Conservation (phyloP, 2,888 invertebrate species). For the Troides oblongomaculatus region DNA sequence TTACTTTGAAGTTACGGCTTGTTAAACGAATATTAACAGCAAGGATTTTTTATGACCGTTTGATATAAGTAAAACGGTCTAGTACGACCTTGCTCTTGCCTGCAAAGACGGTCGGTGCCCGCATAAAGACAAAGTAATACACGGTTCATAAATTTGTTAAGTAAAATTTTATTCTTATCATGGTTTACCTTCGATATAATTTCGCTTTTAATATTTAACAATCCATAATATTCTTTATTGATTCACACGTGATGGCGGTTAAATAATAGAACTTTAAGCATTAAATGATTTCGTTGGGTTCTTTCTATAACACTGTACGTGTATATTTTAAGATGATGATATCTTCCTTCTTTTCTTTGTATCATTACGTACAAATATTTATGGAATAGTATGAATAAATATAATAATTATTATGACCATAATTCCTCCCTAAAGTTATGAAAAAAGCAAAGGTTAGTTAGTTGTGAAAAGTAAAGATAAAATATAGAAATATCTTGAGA, state of each 20-base stretch:
- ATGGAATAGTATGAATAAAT: too few species aligned
- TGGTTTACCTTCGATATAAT: background rate
- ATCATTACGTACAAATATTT: too few species aligned
- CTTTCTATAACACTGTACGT: too few species aligned
- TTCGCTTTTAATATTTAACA: background rate
- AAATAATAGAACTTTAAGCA: too few species aligned
- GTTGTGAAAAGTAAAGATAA: too few species aligned
- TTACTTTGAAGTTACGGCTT: slow-evolving; percentile 29
- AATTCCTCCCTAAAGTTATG: too few species aligned
- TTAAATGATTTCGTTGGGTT: too few species aligned
- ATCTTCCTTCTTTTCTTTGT: too few species aligned
- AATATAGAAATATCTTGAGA: background rate
- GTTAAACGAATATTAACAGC: slow-evolving; percentile 38
- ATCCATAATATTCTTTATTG: background rate
- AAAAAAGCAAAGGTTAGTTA: too few species aligned
- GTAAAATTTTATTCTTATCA: slow-evolving; percentile 21
- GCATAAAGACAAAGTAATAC: slow-evolving; percentile 33
- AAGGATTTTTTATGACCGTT: slow-evolving; percentile 39
- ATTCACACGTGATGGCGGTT: too few species aligned
- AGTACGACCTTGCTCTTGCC: slow-evolving; percentile 66
- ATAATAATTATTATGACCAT: too few species aligned
- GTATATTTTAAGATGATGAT: too few species aligned
- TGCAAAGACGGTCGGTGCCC: slow-evolving; percentile 45
- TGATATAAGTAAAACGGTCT: slow-evolving; percentile 61
- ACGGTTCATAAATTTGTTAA: slow-evolving; percentile 27